These are phyloP conservation scores for Bursaphelenchus mucronatus DNA, from an alignment of 1,140 invertebrate species.

Conservation along the genomic window DNA sequence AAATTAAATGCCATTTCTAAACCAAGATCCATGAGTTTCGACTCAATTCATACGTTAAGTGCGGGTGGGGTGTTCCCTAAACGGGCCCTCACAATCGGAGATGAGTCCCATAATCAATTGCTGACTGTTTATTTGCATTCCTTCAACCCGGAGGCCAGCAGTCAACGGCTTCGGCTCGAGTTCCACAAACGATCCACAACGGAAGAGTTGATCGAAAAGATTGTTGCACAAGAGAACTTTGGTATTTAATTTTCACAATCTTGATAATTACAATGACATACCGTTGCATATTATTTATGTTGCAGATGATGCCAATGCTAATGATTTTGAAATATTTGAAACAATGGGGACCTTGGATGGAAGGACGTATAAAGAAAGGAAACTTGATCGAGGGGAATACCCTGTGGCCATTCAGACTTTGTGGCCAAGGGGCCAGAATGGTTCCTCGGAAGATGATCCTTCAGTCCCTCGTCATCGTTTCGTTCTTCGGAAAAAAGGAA, in stretches of 20 bases:
- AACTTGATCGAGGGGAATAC: slow-evolving; percentile 77
- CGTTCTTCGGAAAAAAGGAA: slow-evolving; percentile 64
- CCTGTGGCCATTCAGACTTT: slow-evolving; percentile 85
- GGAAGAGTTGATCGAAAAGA: slow-evolving; percentile 58
- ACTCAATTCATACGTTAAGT: no score
- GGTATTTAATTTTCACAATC: no score
- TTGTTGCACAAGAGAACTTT: slow-evolving; percentile 39
- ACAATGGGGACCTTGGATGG: slow-evolving; percentile 69
- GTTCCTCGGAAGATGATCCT: slow-evolving; percentile 40
- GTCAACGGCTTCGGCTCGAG: slow-evolving; percentile 39
- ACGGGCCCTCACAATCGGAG: slow-evolving; percentile 50
- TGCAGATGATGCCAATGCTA: slow-evolving; percentile 19
- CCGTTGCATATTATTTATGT: not conserved
- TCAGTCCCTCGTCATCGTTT: slow-evolving; percentile 63
- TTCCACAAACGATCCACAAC: slow-evolving; percentile 55
- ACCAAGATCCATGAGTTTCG: no score
- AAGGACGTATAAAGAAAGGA: slow-evolving; percentile 79
- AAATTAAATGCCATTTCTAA: no score
- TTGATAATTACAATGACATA: no score
- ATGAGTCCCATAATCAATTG: slow-evolving; percentile 49
- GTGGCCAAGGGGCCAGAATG: slow-evolving; percentile 72
- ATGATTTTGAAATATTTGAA: slow-evolving; percentile 66
- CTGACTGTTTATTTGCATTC: slow-evolving; percentile 49
- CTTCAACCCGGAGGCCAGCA: slow-evolving; percentile 53
- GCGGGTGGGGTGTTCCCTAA: slow-evolving; percentile 47